These are phyloP conservation scores for Diplodus sargus DNA, from an alignment of 2,797 vertebrate genomes.

Conservation along the genomic window DNA sequence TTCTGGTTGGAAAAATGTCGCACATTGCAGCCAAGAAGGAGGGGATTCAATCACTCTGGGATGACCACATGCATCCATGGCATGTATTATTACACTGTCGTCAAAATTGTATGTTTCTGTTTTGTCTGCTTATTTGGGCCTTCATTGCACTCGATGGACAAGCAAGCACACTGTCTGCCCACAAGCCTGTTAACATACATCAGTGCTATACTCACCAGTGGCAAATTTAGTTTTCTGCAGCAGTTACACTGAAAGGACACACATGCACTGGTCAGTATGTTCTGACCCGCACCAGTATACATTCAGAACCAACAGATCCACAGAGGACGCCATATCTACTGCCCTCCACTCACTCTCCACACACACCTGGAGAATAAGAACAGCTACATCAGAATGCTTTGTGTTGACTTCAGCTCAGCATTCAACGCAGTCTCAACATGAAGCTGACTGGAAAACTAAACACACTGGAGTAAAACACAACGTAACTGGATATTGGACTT, in stretches of 20 bases:
- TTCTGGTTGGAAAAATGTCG: slow-evolving; percentile 73
- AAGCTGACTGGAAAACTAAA: no score
- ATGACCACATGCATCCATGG: slow-evolving; percentile 61
- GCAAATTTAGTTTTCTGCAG: slow-evolving; percentile 77
- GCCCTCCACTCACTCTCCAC: no score
- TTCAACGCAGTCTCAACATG: no score
- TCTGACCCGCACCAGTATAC: no score
- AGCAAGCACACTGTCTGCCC: slow-evolving; percentile 64
- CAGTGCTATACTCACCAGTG: slow-evolving; percentile 62
- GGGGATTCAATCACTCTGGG: slow-evolving; percentile 49
- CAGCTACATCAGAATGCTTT: no score
- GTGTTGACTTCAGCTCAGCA: no score
- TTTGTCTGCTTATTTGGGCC: slow-evolving; percentile 50
- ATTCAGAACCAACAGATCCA: no score
- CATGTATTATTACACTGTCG: slow-evolving; percentile 35
- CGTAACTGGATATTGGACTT: no score
- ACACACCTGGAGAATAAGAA: no score
- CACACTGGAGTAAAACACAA: no score
- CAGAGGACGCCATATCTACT: no score
- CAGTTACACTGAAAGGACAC: slow-evolving; percentile 59
- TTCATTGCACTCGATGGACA: slow-evolving; percentile 48
- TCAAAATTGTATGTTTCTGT: slow-evolving; percentile 25
- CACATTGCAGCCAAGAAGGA: slow-evolving; percentile 47
- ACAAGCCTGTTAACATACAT: slow-evolving; percentile 45
- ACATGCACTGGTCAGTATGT: not conserved